Evolutionary conservation across 53 echinoderm and acorn worm species (phyloP).

Genomic region (Zoroaster sp.): DNA sequence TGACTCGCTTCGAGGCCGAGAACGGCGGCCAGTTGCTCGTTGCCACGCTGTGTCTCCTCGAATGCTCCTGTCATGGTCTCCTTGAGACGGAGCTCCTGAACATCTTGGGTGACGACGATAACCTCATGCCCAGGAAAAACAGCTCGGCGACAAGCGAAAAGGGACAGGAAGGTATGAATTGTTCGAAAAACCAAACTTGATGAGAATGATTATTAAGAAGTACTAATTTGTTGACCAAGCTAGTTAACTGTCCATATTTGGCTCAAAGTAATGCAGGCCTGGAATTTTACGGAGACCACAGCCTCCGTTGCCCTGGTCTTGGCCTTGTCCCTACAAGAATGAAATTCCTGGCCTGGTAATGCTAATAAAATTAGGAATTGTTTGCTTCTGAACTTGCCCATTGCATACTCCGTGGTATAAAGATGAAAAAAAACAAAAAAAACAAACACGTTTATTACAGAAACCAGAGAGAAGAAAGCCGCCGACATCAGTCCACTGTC

Average conservation of each 20-base stretch:
- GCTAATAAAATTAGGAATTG: too few relatives aligned
- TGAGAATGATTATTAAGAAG: not conserved
- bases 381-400: too few relatives aligned
- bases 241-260: too few relatives aligned
- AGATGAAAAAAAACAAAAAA: too few relatives aligned
- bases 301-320: too few relatives aligned
- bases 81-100: constrained; percentile 81
- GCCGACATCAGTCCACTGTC: constrained; percentile 63
- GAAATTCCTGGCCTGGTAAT: too few relatives aligned
- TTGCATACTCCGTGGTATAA: too few relatives aligned
- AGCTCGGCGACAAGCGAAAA: constrained; percentile 20
- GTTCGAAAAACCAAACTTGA: not conserved
- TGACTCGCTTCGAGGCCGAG: constrained; percentile 84
- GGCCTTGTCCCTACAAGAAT: too few relatives aligned
- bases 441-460: constrained; percentile 2
- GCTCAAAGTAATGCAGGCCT: too few relatives aligned
- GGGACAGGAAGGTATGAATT: constrained; percentile 31
- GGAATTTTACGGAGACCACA: too few relatives aligned
- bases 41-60: constrained; percentile 78
- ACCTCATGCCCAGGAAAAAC: constrained; percentile 59
- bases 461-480: constrained; percentile 52
- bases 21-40: constrained; percentile 78
- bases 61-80: constrained; percentile 79
- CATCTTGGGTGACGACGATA: constrained; percentile 83
- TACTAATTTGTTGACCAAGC: too few relatives aligned